Evolutionary conservation across 2,797 vertebrate genomes (phyloP).

Genomic region (Sciurus carolinensis): DNA sequence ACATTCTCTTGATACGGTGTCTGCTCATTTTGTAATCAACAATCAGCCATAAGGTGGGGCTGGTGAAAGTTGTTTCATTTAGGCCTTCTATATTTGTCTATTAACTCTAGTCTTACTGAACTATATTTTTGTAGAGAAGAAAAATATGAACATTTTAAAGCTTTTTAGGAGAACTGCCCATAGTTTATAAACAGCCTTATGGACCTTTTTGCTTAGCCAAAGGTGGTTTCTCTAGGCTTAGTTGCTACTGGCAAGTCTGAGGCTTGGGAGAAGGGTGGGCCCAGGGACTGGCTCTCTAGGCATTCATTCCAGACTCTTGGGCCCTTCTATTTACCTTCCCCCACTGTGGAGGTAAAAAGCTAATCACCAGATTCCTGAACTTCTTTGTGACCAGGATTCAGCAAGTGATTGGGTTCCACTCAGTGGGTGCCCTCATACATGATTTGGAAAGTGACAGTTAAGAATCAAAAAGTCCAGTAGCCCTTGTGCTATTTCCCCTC

Average conservation of each 20-base stretch:
- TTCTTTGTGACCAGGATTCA: background rate
- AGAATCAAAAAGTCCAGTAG: background rate
- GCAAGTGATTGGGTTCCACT: background rate
- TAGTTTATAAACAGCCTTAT: background rate
- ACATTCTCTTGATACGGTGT: background rate
- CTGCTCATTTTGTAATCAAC: background rate
- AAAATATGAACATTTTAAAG: background rate
- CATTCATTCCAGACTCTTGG: accelerated
- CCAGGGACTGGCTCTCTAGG: background rate
- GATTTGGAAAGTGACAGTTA: background rate
- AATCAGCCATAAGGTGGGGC: background rate
- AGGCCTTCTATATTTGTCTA: background rate
- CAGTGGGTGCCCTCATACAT: accelerated
- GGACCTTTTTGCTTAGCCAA: background rate
- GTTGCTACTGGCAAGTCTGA: background rate
- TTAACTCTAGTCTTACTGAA: background rate
- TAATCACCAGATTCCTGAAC: background rate
- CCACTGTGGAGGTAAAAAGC: background rate
- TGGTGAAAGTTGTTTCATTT: background rate
- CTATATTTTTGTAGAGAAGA: background rate
- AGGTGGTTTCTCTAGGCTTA: background rate
- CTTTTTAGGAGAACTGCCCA: background rate
- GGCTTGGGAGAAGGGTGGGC: background rate
- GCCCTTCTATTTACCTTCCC: background rate
- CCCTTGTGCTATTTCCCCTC: background rate